phyloP scores from a whole-genome alignment of 2,113 vertebrate genomes.

The Channa argus region DNA sequence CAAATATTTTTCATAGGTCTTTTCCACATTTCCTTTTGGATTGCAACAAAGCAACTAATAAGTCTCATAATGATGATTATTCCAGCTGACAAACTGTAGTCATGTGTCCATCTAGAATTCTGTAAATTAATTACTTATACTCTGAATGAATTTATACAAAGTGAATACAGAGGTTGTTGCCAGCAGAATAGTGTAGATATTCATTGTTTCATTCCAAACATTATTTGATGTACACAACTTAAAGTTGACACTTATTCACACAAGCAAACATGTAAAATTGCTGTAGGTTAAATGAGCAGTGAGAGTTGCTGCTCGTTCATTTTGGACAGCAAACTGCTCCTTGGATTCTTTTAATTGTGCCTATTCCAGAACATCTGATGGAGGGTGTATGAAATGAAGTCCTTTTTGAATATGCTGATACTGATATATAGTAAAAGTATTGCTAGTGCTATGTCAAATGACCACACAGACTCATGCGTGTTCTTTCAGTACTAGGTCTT shows the following conservation, averaged over 20 bases:
- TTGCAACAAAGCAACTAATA: background rate
- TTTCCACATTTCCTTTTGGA: background rate
- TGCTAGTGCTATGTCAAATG: conserved; percentile 28
- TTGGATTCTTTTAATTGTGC: background rate
- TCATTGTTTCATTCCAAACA: conserved; percentile 5
- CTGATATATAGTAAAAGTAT: conserved; percentile 4
- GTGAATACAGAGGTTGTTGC: no score
- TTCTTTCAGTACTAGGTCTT: conserved; percentile 69
- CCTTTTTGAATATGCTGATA: background rate
- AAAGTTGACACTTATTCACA: conserved; percentile 19
- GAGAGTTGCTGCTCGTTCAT: conserved; percentile 8
- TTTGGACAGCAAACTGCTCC: conserved; percentile 1
- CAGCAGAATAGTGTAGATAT: no score
- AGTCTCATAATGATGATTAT: background rate
- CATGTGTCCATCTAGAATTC: conserved; percentile 30
- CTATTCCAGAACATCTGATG: background rate
- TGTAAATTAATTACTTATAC: background rate
- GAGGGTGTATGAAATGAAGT: background rate
- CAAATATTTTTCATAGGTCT: no score
- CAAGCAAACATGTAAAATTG: conserved; percentile 37
- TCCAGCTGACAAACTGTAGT: conserved; percentile 1
- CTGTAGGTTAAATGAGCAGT: conserved; percentile 15
- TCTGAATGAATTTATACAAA: no score
- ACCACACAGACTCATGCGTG: background rate
- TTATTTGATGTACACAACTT: background rate